A percentile compares a stretch with the other conserved stretches of the same genome.
phyloP scores from a whole-genome alignment of 2,888 invertebrate genomes.

The Melikaiella ostensackeni region DNA sequence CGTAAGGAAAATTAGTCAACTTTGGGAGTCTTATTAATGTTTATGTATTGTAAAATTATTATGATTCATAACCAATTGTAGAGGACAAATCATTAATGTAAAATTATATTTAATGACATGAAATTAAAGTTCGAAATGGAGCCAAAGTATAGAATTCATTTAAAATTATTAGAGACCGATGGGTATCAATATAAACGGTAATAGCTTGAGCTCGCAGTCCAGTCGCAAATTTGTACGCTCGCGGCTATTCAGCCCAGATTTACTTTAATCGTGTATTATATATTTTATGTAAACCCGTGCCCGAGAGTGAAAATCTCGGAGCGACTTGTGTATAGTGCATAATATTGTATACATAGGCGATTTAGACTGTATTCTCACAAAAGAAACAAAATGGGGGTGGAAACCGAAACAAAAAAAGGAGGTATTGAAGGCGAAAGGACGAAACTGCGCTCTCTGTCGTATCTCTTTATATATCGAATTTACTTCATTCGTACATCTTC shows the following conservation, averaged over 20 bases:
- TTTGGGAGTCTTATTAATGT: too few species aligned
- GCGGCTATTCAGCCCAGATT: too few species aligned
- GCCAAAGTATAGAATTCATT: background rate
- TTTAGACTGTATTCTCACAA: conserved; percentile 26
- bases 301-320: conserved; percentile 21
- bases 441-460: conserved; percentile 69
- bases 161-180: background rate
- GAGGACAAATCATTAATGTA: too few species aligned
- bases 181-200: too few species aligned
- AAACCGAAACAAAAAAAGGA: conserved; percentile 42
- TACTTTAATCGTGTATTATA: conserved; percentile 32
- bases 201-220: too few species aligned
- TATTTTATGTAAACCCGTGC: conserved; percentile 49
- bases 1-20: too few species aligned
- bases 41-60: too few species aligned
- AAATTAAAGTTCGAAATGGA: background rate
- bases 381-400: conserved; percentile 36
- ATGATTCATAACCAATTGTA: too few species aligned
- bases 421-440: conserved; percentile 46
- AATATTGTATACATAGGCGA: conserved; percentile 50
- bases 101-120: background rate
- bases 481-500: conserved; percentile 75
- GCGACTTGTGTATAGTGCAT: conserved; percentile 43
- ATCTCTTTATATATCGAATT: conserved; percentile 71
- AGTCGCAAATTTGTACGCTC: too few species aligned